Evolutionary conservation across 2,888 invertebrate species (phyloP).

Genomic region (Oxyscelio sp.): DNA sequence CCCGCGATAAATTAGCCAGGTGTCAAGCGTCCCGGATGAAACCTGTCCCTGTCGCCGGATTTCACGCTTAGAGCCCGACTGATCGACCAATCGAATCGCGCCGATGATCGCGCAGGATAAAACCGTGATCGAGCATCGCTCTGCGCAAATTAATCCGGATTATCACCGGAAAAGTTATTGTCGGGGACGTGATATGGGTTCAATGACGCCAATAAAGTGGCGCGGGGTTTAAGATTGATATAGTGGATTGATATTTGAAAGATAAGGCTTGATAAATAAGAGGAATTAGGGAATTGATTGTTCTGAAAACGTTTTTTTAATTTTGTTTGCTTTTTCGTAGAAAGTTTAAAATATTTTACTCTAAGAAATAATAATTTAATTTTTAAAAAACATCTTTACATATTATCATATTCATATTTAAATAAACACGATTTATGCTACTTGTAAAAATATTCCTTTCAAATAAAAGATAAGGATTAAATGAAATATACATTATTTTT

Average conservation of each 20-base stretch:
- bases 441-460: too few relatives aligned
- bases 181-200: slow-evolving; percentile 23
- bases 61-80: slow-evolving; percentile 63
- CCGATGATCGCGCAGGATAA: slow-evolving; percentile 57
- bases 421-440: too few relatives aligned
- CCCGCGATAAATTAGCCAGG: slow-evolving; percentile 83
- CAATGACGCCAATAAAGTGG: slow-evolving; percentile 30
- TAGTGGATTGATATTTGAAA: slow-evolving; percentile 12
- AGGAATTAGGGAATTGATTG: not conserved
- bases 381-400: too few relatives aligned
- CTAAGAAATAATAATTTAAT: too few relatives aligned
- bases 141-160: slow-evolving; percentile 63
- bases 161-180: slow-evolving; percentile 32
- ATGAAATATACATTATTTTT: too few relatives aligned
- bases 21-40: slow-evolving; percentile 83
- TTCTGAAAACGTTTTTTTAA: too few relatives aligned
- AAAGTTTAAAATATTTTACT: too few relatives aligned
- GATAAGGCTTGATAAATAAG: not conserved
- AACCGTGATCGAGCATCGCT: slow-evolving; percentile 55
- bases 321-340: too few relatives aligned
- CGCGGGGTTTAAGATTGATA: slow-evolving; percentile 10
- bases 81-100: slow-evolving; percentile 62
- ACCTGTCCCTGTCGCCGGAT: slow-evolving; percentile 79
- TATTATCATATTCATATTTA: too few relatives aligned
- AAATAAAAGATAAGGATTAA: too few relatives aligned